Base-by-base conservation (phyloP, 2,797 vertebrate species). In the Tiaroga cobitis region DNA sequence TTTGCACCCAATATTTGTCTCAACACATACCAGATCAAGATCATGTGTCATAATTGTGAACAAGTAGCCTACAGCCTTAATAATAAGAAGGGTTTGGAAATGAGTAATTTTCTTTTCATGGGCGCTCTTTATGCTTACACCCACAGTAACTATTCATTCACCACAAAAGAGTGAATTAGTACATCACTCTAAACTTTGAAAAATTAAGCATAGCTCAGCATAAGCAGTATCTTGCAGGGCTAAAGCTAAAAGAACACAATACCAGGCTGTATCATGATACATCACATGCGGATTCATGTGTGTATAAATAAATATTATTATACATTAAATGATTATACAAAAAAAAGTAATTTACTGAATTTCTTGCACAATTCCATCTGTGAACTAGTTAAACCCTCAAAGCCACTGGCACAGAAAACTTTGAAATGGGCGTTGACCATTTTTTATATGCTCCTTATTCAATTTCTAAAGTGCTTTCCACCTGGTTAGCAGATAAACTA, bases 71-170 rank as follows among this genome's bases (percentile, higher is more conserved):
- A 72, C 49, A 59, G 37, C 68, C 37, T 43, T 82, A 2, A 46
- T 63, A 82, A 63, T 61, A 74, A 63, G 34, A 43, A 41, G 81
- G 51, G 39, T 73, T 72, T 61, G 59, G 72, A 67, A 83, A 65
- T 67, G 24, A 51, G 72, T 54, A 37, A 76, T 83, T 68, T 51
- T 83, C 61, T 76, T 83, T 76, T 76, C 61, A 83, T 26, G 43
- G 16, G 41, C 15, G 15, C 56, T 49, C 32, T 83, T 76, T 51
- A 26, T 65, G 59, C 61, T 51, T 68, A 76, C 73, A 51, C 73
- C 81, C 59, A 83, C 73, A 26, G 16, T 76, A 51, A 21, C 32
- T 75, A 83, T 83, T 76, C 81, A 65, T 67, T 65, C 70, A 9
- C 43, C 26, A 67, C 63, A 80, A 76, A 83, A 83, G 81, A 68